Evolutionary conservation across 2,888 invertebrate genomes (phyloP).

Genomic region (Drosophila histrio): DNA sequence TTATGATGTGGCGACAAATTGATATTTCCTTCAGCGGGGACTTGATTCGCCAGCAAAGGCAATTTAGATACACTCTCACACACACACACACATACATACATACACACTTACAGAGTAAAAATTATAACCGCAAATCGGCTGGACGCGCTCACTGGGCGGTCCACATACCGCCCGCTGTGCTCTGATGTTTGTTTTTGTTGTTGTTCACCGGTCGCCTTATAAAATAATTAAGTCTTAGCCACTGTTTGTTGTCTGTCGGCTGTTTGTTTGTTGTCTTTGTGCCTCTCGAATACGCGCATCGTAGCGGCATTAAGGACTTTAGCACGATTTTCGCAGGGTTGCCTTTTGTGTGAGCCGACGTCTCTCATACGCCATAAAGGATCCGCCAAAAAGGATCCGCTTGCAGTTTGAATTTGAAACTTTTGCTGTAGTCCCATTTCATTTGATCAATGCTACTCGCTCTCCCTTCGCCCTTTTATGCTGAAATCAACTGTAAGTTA

Average conservation of each 20-base stretch:
- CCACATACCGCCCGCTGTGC: slow-evolving; percentile 58
- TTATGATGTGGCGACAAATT: slow-evolving; percentile 81
- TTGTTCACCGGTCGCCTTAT: slow-evolving; percentile 58
- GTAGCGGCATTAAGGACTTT: slow-evolving; percentile 78
- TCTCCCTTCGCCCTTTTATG: slow-evolving; percentile 36
- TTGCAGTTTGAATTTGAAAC: slow-evolving; percentile 62
- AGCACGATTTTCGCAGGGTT: slow-evolving; percentile 72
- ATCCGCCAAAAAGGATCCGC: slow-evolving; percentile 39
- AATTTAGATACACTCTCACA: slow-evolving; percentile 61
- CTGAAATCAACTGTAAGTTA: slow-evolving; percentile 82
- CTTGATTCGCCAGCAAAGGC: slow-evolving; percentile 57
- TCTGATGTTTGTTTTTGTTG: slow-evolving; percentile 21
- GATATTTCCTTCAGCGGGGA: slow-evolving; percentile 69
- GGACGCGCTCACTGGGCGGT: slow-evolving; percentile 69
- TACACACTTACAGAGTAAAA: slow-evolving; percentile 35
- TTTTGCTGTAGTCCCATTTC: slow-evolving; percentile 53
- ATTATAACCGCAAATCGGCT: slow-evolving; percentile 53
- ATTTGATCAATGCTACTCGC: slow-evolving; percentile 23
- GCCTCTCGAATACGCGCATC: slow-evolving; percentile 59
- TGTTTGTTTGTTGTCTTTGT: slow-evolving; percentile 66
- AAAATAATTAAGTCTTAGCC: slow-evolving; percentile 81
- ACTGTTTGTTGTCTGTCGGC: slow-evolving; percentile 61
- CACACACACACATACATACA: slow-evolving; percentile 4
- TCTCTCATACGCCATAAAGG: neutral
- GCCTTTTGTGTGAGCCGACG: slow-evolving; percentile 21